Base-by-base conservation (phyloP, 2,113 vertebrate species). In the Rousettus leschenaultii region DNA sequence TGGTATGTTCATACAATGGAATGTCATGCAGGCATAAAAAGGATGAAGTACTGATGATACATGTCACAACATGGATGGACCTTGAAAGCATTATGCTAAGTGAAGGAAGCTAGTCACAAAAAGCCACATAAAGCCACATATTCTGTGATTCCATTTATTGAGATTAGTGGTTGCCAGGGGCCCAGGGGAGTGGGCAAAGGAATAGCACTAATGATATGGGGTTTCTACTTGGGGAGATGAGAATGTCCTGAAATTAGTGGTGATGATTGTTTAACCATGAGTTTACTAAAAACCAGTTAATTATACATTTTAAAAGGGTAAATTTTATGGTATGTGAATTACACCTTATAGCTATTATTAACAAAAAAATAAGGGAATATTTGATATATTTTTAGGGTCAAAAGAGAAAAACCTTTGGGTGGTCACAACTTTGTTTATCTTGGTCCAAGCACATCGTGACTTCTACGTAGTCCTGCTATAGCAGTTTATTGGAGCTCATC, bases 291-390 rank as follows among this genome's bases (percentile, higher is more conserved):
- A 87, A 61, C 14, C 21, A 80, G 18, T 73, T 53, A 74, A 33
- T 82, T 87, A 13, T 73, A 79, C 9, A 55, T 33, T 95, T 86
- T 63, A 63, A 78, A 79, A 61, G 53, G 71, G 19, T 95, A 84
- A 80, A 65, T 91, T 91, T 95, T 86, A 80, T 91, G 74, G 35
- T 65, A 24, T 86, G 38, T 65, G 51, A 66, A 88, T 61, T 75
- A 40, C 51, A 51, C 83, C 51, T 88, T 80, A 75, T 48, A 88
- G 16, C 6, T 53, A 21, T 77, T 92, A 35, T 51, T 75, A 26
- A 61, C 66, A 73, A 66, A 82, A 75, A 83, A 38, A 74, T 87
- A 80, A 82, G 22, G 35, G 40, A 24, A 63, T 89, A 3, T 89
- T 75, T 89, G 75, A 87, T 74, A 7, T 70, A 35, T 78, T 83